Percentiles rank a stretch among this genome's conserved stretches.
phyloP scores from a whole-genome alignment of 2,113 vertebrate genomes.

The Solea solea region DNA sequence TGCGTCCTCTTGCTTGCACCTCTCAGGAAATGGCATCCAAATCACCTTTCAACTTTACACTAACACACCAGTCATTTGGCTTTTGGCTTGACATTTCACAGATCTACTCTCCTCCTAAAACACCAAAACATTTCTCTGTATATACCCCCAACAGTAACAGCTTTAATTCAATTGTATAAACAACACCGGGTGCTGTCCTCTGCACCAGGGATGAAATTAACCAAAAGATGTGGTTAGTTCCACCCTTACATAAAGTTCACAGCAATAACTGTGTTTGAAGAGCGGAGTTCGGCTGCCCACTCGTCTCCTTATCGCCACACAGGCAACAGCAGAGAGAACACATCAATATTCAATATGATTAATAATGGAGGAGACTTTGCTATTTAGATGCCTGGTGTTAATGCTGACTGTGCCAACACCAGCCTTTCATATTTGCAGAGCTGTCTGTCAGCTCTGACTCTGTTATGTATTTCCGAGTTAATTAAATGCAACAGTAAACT shows the following conservation, averaged over 20 bases:
- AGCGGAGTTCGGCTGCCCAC: background rate
- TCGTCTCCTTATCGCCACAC: background rate
- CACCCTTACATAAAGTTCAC: conserved; percentile 11
- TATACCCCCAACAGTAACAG: background rate
- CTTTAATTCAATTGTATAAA: conserved; percentile 1
- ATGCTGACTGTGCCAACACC: conserved; percentile 28
- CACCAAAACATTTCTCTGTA: background rate
- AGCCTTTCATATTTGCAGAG: background rate
- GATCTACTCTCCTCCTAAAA: conserved; percentile 14
- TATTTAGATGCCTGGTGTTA: conserved; percentile 7
- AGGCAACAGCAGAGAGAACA: conserved; percentile 9
- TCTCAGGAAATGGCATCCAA: conserved; percentile 52
- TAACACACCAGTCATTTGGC: conserved; percentile 42
- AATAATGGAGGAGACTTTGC: conserved; percentile 36
- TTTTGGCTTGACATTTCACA: conserved; percentile 36
- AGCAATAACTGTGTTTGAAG: conserved; percentile 15
- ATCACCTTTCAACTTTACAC: conserved; percentile 45
- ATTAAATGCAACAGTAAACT: conserved; percentile 9
- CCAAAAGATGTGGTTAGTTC: background rate
- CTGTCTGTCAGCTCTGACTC: conserved; percentile 19
- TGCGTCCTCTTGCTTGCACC: conserved; percentile 24
- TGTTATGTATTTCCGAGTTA: conserved; percentile 5
- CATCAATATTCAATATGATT: conserved; percentile 41
- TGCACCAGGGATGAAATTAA: background rate
- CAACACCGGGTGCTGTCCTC: conserved; percentile 1